Evolutionary conservation across 2,113 vertebrate species (phyloP).

Genomic region (Paramormyrops kingsleyae): DNA sequence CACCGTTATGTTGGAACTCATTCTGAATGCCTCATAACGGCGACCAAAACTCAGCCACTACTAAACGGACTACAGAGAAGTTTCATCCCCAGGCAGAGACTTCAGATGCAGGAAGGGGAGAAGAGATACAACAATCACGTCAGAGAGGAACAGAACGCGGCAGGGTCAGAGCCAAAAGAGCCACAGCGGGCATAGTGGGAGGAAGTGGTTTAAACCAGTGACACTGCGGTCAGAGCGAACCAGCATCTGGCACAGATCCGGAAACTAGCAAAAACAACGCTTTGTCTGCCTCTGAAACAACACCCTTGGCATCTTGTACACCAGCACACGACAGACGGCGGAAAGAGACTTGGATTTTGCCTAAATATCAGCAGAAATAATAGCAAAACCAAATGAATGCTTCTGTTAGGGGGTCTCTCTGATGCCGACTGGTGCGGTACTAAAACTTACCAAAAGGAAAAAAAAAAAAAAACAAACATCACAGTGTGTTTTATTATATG

Average conservation of each 20-base stretch:
- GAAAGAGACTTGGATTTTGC: neutral
- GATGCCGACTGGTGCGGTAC: neutral
- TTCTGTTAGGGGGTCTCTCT: neutral
- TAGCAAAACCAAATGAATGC: neutral
- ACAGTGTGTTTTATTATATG: neutral
- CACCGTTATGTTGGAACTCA: neutral
- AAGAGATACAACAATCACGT: neutral
- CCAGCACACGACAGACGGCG: neutral
- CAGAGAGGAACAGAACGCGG: neutral
- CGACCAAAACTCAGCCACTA: neutral
- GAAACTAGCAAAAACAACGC: neutral
- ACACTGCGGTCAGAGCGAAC: neutral
- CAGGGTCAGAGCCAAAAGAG: neutral
- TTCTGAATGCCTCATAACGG: neutral
- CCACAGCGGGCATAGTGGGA: neutral
- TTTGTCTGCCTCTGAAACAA: neutral
- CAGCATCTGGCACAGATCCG: neutral
- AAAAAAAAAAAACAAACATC: neutral
- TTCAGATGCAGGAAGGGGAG: neutral
- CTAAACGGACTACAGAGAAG: neutral
- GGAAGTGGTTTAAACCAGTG: neutral
- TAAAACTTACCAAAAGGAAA: neutral
- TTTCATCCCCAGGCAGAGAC: neutral
- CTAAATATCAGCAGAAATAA: neutral
- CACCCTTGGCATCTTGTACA: neutral